These are phyloP conservation scores for Cyphomyrus discorhynchus DNA, from an alignment of 2,113 vertebrate species.

Conservation along the genomic window DNA sequence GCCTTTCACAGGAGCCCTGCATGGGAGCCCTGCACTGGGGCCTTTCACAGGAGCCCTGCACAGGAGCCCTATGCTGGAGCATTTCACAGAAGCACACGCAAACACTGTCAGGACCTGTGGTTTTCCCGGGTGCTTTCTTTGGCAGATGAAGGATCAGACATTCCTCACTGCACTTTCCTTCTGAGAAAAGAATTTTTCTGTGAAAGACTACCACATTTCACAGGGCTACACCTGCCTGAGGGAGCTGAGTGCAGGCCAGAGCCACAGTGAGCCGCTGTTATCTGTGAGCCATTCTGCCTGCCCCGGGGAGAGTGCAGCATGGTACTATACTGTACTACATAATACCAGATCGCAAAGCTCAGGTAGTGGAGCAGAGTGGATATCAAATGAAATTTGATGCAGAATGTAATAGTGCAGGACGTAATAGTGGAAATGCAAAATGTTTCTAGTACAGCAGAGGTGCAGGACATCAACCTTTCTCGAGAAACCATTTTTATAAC, in stretches of 20 bases:
- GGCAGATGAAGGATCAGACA: neutral
- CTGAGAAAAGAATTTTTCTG: neutral
- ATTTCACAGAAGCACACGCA: neutral
- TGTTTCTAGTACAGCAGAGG: neutral
- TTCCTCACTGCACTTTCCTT: neutral
- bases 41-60: neutral
- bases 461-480: neutral
- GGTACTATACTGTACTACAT: neutral
- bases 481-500: neutral
- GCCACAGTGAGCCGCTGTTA: neutral
- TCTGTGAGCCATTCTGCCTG: neutral
- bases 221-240: neutral
- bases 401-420: too few relatives aligned
- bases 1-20: neutral
- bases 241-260: neutral
- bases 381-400: neutral
- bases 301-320: neutral
- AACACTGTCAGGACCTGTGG: neutral
- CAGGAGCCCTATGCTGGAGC: too few relatives aligned
- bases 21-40: too few relatives aligned
- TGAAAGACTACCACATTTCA: neutral
- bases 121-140: neutral
- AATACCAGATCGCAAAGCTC: neutral
- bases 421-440: neutral
- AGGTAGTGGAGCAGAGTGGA: neutral